Conservation (phyloP, 1,140 invertebrate genomes). For the Mactra quadrangularis region DNA sequence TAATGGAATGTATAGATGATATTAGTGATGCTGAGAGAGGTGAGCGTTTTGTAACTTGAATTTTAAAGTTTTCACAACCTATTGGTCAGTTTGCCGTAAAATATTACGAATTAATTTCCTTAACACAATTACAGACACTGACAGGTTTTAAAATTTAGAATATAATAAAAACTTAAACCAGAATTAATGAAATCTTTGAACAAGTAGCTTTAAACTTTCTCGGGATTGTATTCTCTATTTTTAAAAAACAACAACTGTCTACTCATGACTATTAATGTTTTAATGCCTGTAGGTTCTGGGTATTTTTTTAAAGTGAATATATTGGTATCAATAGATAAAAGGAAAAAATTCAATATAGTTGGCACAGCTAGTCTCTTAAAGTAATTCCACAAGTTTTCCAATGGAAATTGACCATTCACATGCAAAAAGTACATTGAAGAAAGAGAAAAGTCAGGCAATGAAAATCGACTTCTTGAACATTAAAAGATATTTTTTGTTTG, state of each 20-base stretch:
- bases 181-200: no score
- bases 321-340: slow-evolving; percentile 4
- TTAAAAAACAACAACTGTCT: slow-evolving; percentile 21
- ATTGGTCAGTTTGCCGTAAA: no score
- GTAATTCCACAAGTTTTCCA: slow-evolving; percentile 34
- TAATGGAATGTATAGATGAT: no score
- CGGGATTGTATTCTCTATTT: not conserved
- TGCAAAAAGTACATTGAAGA: slow-evolving; percentile 28
- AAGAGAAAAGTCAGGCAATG: slow-evolving; percentile 8
- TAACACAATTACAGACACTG: no score
- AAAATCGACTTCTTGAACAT: slow-evolving; percentile 11
- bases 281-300: slow-evolving; percentile 21
- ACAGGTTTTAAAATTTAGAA: no score
- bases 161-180: no score
- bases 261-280: slow-evolving; percentile 10
- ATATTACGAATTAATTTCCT: no score
- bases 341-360: not conserved
- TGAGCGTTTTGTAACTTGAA: no score
- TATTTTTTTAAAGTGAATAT: slow-evolving; percentile 14
- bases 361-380: slow-evolving; percentile 19
- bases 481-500: slow-evolving; percentile 37
- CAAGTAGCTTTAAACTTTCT: no score
- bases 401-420: slow-evolving; percentile 23
- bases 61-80: no score
- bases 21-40: no score